Conservation (phyloP, 1,140 invertebrate species). For the Psix sp. region DNA sequence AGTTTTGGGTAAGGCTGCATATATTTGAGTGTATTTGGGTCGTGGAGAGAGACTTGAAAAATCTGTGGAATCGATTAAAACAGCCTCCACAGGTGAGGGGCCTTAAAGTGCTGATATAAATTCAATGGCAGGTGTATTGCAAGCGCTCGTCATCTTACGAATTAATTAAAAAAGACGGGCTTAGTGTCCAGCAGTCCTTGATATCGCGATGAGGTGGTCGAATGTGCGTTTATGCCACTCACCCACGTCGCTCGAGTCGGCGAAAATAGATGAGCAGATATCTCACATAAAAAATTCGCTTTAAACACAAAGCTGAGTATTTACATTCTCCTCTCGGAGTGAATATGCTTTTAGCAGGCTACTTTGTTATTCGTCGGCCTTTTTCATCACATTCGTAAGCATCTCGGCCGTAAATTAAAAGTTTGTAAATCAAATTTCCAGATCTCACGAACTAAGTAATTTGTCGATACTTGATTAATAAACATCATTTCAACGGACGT, state of each 20-base stretch:
- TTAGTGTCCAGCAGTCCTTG: conserved; percentile 55
- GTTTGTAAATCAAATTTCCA: no score
- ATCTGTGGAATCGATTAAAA: conserved; percentile 60
- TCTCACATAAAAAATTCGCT: conserved; percentile 14
- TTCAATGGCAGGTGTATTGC: conserved; percentile 60
- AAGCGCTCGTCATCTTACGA: conserved; percentile 56
- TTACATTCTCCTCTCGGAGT: no score
- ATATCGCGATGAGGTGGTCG: conserved; percentile 55
- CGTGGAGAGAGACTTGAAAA: conserved; percentile 37
- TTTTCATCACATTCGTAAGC: no score
- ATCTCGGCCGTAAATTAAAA: no score
- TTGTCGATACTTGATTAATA: no score
- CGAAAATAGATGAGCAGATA: no score
- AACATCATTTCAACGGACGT: no score
- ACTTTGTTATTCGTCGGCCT: no score
- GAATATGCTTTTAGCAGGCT: no score
- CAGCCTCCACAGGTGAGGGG: conserved; percentile 46
- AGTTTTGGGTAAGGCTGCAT: conserved; percentile 19
- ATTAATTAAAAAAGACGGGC: conserved; percentile 61
- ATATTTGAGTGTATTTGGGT: conserved; percentile 38
- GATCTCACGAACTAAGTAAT: no score
- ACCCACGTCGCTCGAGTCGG: conserved; percentile 52
- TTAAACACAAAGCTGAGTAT: no score
- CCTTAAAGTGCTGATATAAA: conserved; percentile 57
- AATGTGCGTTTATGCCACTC: conserved; percentile 57